Evolutionary conservation across 2,888 invertebrate genomes (phyloP).

Genomic region (Agrochola lota): DNA sequence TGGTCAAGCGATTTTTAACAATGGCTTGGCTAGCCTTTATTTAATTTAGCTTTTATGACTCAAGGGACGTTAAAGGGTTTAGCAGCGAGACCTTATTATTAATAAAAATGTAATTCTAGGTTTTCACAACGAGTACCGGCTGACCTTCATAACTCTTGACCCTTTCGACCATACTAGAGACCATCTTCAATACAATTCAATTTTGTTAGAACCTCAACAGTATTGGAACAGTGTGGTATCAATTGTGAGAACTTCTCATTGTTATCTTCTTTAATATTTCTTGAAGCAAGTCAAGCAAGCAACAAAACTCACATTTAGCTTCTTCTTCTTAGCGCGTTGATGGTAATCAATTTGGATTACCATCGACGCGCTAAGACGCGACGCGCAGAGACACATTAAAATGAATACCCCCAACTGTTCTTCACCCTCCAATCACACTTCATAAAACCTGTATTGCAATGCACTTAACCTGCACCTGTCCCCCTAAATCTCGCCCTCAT

Average conservation of each 20-base stretch:
- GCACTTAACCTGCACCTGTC: slow-evolving; percentile 41
- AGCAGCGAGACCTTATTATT: slow-evolving; percentile 19
- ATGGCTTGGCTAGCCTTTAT: slow-evolving; percentile 1
- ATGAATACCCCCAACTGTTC: not conserved
- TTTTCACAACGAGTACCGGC: not conserved
- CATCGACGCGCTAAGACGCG: too few species aligned
- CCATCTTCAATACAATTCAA: slow-evolving; percentile 24
- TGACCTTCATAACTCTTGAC: slow-evolving; percentile 9
- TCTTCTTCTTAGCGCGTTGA: not conserved
- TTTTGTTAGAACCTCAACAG: slow-evolving; percentile 11
- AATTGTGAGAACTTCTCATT: slow-evolving; percentile 27
- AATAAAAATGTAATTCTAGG: slow-evolving; percentile 20
- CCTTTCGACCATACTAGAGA: not conserved
- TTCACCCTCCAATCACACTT: not conserved
- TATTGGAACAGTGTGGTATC: slow-evolving; percentile 16
- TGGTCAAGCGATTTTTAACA: slow-evolving; percentile 5
- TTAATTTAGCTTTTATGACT: slow-evolving; percentile 28
- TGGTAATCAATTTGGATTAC: too few species aligned
- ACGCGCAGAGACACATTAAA: too few species aligned
- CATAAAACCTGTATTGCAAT: slow-evolving; percentile 28
- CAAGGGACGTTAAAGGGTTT: not conserved
- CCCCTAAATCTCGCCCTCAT: slow-evolving; percentile 33
- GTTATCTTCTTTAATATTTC: slow-evolving; percentile 18
- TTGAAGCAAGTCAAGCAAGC: slow-evolving; percentile 29
- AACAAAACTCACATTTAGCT: not conserved